Evolutionary conservation across 2,113 vertebrate species (phyloP), one percentile per base, ranked within the genome.

Genomic region (Scomber colias): DNA sequence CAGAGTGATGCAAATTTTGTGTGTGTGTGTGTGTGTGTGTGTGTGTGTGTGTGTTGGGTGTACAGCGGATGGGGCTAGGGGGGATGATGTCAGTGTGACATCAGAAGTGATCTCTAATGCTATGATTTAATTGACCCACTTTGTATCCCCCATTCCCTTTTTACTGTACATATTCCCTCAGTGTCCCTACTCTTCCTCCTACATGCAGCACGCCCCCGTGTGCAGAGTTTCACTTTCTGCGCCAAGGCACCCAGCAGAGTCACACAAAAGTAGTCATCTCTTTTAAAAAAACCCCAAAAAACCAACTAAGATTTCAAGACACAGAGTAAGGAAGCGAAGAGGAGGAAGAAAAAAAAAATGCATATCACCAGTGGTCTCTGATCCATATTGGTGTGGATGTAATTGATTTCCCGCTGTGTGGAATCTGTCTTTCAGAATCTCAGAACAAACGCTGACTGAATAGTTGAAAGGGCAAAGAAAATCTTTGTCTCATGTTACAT

Each of bases 341-440:
- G 24, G 24, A 27, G 24, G 24, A 27, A 27, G 24, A 27, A 49
- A 15, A 31, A 61, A n/a, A 72, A 55, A 50, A 74, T 86, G 80
- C 64, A 81, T 82, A 87, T 89, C 63, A 69, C 79, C 84, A 74
- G 55, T 74, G 65, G 65, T 66, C 65, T 89, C 78, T 81, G 72
- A 91, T 88, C 83, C 89, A 77, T 91, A 86, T 71, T 81, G 49
- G 75, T 87, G 74, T 71, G 60, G 79, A 85, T 76, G 82, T 83
- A 81, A 90, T 90, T 86, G 89, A 93, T 87, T 87, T 87, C 88
- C 87, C 0, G 21, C 88, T 84, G 87, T 68, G 86, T 63, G 77
- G 79, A 84, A 83, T 87, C 87, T 81, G 83, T 78, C 68, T 71
- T 51, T 86, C 67, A 73, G 71, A 81, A 57, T 82, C 60, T 5